Percentiles rank a stretch among this genome's conserved stretches.
phyloP scores from a whole-genome alignment of 2,888 invertebrate genomes.

The Arctia plantaginis region DNA sequence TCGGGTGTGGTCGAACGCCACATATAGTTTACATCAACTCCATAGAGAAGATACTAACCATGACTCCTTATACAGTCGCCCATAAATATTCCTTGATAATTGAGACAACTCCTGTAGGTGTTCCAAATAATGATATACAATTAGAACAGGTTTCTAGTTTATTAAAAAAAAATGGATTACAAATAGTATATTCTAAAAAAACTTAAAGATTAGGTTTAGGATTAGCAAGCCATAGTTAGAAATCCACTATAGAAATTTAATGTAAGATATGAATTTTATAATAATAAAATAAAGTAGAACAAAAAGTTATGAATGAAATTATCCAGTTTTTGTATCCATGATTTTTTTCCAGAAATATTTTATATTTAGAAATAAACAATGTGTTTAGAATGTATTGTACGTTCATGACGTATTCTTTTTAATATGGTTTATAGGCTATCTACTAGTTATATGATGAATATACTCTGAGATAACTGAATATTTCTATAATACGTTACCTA shows the following conservation, averaged over 20 bases:
- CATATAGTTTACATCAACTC: conserved; percentile 42
- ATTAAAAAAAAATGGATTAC: neutral
- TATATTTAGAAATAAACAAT: neutral
- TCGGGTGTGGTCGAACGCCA: conserved; percentile 38
- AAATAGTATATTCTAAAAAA: neutral
- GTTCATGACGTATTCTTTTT: too few species aligned
- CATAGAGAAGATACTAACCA: conserved; percentile 48
- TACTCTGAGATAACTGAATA: neutral
- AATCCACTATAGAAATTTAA: neutral
- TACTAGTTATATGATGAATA: neutral
- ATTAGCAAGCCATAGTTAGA: neutral
- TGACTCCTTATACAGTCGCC: conserved; percentile 42
- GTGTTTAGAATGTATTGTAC: neutral
- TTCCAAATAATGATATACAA: conserved; percentile 21
- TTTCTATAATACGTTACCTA: neutral
- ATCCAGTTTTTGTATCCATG: too few species aligned
- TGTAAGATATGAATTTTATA: neutral
- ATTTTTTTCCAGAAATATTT: neutral
- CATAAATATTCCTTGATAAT: conserved; percentile 40
- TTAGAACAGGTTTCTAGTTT: neutral
- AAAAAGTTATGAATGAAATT: neutral
- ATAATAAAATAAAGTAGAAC: neutral
- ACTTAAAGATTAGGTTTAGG: neutral
- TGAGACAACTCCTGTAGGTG: conserved; percentile 35
- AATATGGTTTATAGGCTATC: neutral